A percentile compares a stretch with the other conserved stretches of the same genome.
Evolutionary conservation across 2,113 vertebrate genomes (phyloP).

Genomic region (Lucifuga dentata): DNA sequence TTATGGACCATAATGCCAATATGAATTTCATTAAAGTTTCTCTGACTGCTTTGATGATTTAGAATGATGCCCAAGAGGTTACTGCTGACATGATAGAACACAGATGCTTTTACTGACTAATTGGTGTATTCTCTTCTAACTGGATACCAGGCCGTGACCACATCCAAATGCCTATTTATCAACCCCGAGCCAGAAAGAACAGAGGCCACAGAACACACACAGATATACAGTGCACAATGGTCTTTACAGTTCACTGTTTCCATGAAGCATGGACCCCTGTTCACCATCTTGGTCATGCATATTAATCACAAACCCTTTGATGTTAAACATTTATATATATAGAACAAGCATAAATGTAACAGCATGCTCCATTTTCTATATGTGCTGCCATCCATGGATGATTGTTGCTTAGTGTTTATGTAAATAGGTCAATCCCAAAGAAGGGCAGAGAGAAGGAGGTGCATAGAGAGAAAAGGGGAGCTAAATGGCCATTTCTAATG

Average conservation of each 20-base stretch:
- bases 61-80: conserved; percentile 3
- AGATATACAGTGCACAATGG: not conserved
- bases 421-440: conserved; percentile 45
- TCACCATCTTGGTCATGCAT: conserved; percentile 35
- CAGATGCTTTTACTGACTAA: not conserved
- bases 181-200: not conserved
- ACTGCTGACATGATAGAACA: conserved; percentile 22
- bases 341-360: conserved; percentile 26
- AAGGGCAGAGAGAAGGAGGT: conserved; percentile 1
- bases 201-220: conserved; percentile 8
- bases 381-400: conserved; percentile 40
- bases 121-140: conserved; percentile 26
- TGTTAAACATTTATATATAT: conserved; percentile 49
- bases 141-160: conserved; percentile 11
- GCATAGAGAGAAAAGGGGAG: not conserved
- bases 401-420: conserved; percentile 25
- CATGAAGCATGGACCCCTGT: conserved; percentile 6
- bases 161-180: conserved; percentile 34
- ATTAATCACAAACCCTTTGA: conserved; percentile 58
- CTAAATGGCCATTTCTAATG: too few species aligned
- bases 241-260: conserved; percentile 5
- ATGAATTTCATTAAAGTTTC: conserved; percentile 27
- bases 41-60: conserved; percentile 9
- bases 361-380: conserved; percentile 19
- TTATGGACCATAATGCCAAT: conserved; percentile 15